Evolutionary conservation across 2,113 vertebrate genomes (phyloP), one percentile per base, ranked within the genome.

Genomic region (Edolisoma coerulescens): DNA sequence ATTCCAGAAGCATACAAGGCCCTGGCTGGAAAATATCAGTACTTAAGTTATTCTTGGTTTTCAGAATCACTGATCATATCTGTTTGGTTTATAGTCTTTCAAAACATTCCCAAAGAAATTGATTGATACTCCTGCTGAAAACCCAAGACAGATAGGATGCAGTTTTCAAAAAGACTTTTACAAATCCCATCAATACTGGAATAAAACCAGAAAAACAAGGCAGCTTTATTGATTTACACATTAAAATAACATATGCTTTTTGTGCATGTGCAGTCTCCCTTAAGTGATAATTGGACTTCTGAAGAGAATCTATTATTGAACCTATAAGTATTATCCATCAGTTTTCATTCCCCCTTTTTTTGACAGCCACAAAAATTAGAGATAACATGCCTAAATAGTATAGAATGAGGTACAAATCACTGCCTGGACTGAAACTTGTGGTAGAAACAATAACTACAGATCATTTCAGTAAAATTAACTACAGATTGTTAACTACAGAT

Each of bases 221-320:
- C 94, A 95, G 92, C 83, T 93, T 93, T 96, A 98, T 98, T 91
- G 97, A 98, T 98, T 97, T 94, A 96, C 79, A 96, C 97, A 97
- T 97, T 98, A 96, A 92, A 98, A 95, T 97, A 97, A 97, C 97
- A 95, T 94, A 85, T 87, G 85, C 56, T 96, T 97, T 97, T 93
- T 96, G 63, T 92, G 90, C n/a, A 60, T 56, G 93, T 97, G 94
- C 94, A 95, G 97, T 78, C 91, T 97, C 96, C 94, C 96, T 79
- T 86, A 88, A 97, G 96, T 93, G 95, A 98, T 97, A 98, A 97
- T 54, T 95, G 87, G 94, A 84, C 96, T 96, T 96, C 37, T 78
- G 90, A 97, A 96, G 92, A 96, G 96, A 97, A 98, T 96, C 92
- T 95, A 86, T 86, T 94, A 96, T 96, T 94, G 97, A 98, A 97